Evolutionary conservation across 2,113 vertebrate species (phyloP).

Genomic region (Charadrius vociferus): DNA sequence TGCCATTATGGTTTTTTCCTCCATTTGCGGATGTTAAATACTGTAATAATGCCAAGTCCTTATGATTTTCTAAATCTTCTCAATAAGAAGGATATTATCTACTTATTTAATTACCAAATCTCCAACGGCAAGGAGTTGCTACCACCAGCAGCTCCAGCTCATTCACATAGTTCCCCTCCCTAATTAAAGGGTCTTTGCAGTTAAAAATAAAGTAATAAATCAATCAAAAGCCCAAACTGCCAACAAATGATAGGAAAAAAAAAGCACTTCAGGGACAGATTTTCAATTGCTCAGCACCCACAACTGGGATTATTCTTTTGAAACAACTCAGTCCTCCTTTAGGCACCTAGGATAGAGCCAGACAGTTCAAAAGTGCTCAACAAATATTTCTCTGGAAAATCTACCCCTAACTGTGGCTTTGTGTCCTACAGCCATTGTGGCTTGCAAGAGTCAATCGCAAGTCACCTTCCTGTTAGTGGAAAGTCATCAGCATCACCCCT

Average conservation of each 20-base stretch:
- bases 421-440: constrained; percentile 9
- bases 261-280: constrained; percentile 7
- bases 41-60: constrained; percentile 58
- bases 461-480: background rate
- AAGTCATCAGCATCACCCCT: background rate
- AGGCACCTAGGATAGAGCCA: background rate
- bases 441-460: background rate
- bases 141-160: constrained; percentile 18
- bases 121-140: constrained; percentile 37
- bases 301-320: constrained; percentile 8
- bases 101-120: constrained; percentile 64
- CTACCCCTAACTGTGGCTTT: constrained; percentile 7
- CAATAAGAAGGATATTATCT: constrained; percentile 67
- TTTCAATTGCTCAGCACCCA: constrained; percentile 35
- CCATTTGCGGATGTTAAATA: constrained; percentile 51
- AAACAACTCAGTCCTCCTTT: constrained; percentile 20
- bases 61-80: constrained; percentile 69
- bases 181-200: constrained; percentile 54
- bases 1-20: constrained; percentile 39
- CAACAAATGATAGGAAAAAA: background rate
- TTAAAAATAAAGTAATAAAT: constrained; percentile 42
- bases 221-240: background rate
- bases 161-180: constrained; percentile 11
- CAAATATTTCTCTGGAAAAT: background rate
- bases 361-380: constrained; percentile 32